Evolutionary conservation across 1,140 invertebrate genomes (phyloP), one percentile per base, ranked within the genome.

Genomic region (Heliconius congener): DNA sequence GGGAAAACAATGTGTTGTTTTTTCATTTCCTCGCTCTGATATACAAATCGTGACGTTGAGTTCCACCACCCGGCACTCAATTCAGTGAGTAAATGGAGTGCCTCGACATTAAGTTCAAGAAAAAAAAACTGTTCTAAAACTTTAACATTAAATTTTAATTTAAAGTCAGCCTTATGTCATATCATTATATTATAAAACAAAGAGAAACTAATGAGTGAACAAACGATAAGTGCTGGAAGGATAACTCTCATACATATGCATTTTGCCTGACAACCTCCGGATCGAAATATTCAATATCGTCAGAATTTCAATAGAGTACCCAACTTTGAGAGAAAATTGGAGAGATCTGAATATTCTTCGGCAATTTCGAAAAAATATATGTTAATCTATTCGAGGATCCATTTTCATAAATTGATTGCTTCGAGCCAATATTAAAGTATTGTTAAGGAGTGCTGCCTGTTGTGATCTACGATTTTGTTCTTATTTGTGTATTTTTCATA

Each of bases 361-460:
- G 78, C 85, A 87, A 91, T 90, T 88, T 86, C 78, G 82, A 88
- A 89, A 92, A 88, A 93, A 92, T 84, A 88, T 88, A 93, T 91
- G 89, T 90, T 87, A 91, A 92, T 92, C 80, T 90, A 90, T 91
- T 91, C 89, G 79, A 81, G 79, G 86, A 87, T 87, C 84, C 87
- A 89, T 89, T 90, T 91, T 90, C 87, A 88, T 88, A 91, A 91
- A 88, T 91, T 90, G 88, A 88, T 91, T 90, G 88, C 84, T 88
- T 87, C 80, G 82, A 83, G 83, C 88, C 84, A 86, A 90, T 91
- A 91, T 90, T 85, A 88, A 88, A 85, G 86, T 89, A 91, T 89
- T 83, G 84, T 81, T 55, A 72, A 72, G 71, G 37, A 72, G 71
- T 72, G 71, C 37, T 72, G 71, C 71, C 71, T 72, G 37, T 72